Evolutionary conservation across 92 coral and sea anemone genomes (phyloP).

Genomic region (Scolanthus callimorphus): DNA sequence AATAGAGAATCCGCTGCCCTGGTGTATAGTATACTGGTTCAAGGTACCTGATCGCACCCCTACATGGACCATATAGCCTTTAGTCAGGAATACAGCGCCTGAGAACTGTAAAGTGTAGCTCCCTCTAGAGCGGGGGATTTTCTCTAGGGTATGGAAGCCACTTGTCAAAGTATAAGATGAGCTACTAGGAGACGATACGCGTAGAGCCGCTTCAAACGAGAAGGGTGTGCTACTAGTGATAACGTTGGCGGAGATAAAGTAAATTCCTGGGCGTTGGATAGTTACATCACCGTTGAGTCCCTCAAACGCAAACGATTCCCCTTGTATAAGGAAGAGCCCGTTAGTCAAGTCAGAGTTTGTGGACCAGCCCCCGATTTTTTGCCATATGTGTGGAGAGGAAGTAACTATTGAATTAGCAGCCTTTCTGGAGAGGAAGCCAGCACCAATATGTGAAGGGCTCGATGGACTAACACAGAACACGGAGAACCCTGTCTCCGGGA

Average conservation of each 20-base stretch:
- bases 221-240: conserved; percentile 16
- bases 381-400: conserved; percentile 21
- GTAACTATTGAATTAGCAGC: conserved; percentile 38
- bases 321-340: conserved; percentile 45
- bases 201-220: conserved; percentile 39
- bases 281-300: conserved; percentile 41
- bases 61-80: conserved; percentile 21
- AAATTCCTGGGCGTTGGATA: conserved; percentile 46
- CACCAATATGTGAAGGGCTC: conserved; percentile 32
- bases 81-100: conserved; percentile 44
- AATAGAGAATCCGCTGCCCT: conserved; percentile 60
- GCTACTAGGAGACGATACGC: conserved; percentile 24
- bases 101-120: conserved; percentile 35
- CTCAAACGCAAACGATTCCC: conserved; percentile 39
- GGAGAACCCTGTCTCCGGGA: conserved; percentile 38
- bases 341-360: conserved; percentile 54
- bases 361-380: conserved; percentile 52
- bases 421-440: conserved; percentile 53
- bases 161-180: neutral
- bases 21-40: conserved; percentile 33
- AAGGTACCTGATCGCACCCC: conserved; percentile 34
- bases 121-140: conserved; percentile 17
- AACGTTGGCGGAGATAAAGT: conserved; percentile 41
- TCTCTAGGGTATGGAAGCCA: conserved; percentile 30
- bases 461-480: conserved; percentile 44